These are phyloP conservation scores for Oreotrochilus melanogaster DNA, from an alignment of 2,113 vertebrate genomes.

Conservation along the genomic window DNA sequence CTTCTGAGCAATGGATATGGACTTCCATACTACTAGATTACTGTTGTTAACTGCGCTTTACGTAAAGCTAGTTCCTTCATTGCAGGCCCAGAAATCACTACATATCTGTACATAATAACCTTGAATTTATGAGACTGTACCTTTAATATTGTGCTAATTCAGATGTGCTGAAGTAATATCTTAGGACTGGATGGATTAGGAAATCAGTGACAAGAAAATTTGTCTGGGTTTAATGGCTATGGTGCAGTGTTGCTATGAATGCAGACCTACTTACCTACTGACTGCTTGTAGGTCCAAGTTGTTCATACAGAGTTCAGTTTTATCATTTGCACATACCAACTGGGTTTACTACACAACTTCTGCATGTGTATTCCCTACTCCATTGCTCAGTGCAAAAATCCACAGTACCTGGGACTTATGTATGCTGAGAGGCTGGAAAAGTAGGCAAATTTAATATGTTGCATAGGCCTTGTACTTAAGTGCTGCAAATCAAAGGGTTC, in stretches of 20 bases:
- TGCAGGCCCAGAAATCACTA: not conserved
- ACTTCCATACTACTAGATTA: not conserved
- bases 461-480: rapidly evolving
- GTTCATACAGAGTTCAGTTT: not conserved
- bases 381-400: not conserved
- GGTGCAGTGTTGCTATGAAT: not conserved
- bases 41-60: not conserved
- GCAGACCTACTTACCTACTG: not conserved
- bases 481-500: not conserved
- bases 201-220: not conserved
- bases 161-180: not conserved
- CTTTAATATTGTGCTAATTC: rapidly evolving
- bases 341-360: not conserved
- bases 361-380: not conserved
- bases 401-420: not conserved
- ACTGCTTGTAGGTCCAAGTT: not conserved
- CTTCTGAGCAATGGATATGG: not conserved
- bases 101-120: not conserved
- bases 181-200: not conserved
- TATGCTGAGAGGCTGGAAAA: not conserved
- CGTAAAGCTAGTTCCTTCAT: not conserved
- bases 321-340: not conserved
- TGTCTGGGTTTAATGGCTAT: not conserved
- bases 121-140: not conserved
- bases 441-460: not conserved